These are phyloP conservation scores for Orientallactaga sibirica DNA, from an alignment of 2,797 vertebrate species.

Conservation along the genomic window DNA sequence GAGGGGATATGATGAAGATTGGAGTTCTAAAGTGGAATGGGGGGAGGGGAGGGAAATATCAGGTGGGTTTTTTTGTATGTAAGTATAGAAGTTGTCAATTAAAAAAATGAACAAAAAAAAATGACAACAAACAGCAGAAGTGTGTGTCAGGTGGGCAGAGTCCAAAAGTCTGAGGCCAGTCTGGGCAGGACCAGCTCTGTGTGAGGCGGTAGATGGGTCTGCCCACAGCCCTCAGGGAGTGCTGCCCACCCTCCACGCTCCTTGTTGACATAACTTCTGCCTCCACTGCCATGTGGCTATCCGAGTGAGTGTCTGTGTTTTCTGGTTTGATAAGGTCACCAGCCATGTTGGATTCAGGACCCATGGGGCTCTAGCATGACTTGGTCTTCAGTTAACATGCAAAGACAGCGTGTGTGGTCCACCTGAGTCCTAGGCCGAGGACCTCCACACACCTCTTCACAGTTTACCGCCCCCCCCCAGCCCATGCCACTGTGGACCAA, in stretches of 20 bases:
- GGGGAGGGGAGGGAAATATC: too few relatives aligned
- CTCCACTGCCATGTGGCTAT: rapidly evolving
- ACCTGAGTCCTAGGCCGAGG: not conserved
- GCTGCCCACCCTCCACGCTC: not conserved
- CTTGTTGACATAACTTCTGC: too few relatives aligned
- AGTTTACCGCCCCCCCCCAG: not conserved
- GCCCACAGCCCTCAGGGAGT: not conserved
- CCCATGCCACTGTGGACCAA: not conserved
- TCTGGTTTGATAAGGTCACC: not conserved
- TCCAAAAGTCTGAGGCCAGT: too few relatives aligned
- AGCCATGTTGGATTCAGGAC: rapidly evolving
- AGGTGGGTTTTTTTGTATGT: too few relatives aligned
- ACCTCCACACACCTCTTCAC: too few relatives aligned
- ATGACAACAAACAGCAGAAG: not conserved
- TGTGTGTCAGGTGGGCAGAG: not conserved
- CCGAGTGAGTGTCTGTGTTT: too few relatives aligned
- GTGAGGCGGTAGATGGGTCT: not conserved
- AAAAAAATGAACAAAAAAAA: too few relatives aligned
- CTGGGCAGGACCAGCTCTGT: not conserved
- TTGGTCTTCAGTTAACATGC: not conserved
- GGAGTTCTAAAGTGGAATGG: too few relatives aligned
- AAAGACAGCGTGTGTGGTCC: rapidly evolving
- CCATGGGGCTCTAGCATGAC: rapidly evolving
- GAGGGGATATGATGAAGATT: too few relatives aligned
- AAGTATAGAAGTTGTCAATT: too few relatives aligned